Base-by-base conservation (phyloP, 64 coral and sea anemone genomes). In the Montipora efflorescens region DNA sequence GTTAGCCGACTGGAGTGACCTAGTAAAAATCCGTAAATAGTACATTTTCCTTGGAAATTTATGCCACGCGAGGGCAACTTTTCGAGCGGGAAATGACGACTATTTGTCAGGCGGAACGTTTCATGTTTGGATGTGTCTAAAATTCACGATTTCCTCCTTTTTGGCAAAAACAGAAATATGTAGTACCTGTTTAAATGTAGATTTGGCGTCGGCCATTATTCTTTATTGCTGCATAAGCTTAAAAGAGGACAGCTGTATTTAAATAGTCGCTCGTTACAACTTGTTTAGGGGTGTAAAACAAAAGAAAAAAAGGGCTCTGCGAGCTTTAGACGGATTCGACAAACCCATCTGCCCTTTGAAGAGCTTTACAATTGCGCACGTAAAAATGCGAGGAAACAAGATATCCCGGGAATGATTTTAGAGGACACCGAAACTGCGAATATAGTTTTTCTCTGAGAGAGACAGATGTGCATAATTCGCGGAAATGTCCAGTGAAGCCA, bases 271-370 rank as follows among this genome's bases (percentile, higher is more conserved):
- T 86, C 82, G 82, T 86, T 86, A 86, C 66, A 86, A 86, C 82
- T 86, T 86, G 82, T 86, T 86, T 86, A 86, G 82, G 12, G 44
- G 82, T 72, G 82, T 72, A 86, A 86, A 86, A 86, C 82, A 86
- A 71, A 86, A 86, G 53, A 57, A 59, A 86, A 86, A 86, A 72
- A 72, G 47, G 46, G 62, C 50, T 66, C 82, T 71, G 66, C 82
- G 47, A 72, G 62, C 18, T 86, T 86, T 48, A 86, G 50, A 86
- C 19, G 46, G 82, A 70, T 71, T 86, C 68, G 8, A 7, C 18
- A 14, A 46, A n/a, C 82, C 82, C 82, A 86, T 86, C 82, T 86
- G 82, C 82, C 16, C 82, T 86, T 49, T 86, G 66, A 68, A 86
- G 82, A 86, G 82, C 46, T 86, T 86, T 71, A 84, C 81, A 84